Conservation (phyloP, 2,797 vertebrate genomes). For the Halcyon smyrnensis region DNA sequence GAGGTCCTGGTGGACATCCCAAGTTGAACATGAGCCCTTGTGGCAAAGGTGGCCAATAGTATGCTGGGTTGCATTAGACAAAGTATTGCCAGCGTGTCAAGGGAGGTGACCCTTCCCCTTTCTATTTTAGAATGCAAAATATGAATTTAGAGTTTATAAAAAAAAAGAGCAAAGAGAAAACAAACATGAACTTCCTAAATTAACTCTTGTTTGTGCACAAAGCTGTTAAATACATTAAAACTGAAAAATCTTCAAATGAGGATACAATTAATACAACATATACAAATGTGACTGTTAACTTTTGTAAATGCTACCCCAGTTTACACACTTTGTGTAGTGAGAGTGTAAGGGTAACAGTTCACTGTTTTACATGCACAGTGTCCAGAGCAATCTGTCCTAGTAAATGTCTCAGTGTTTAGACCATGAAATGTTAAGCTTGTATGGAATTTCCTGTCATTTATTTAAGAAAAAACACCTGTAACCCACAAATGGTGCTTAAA, state of each 20-base stretch:
- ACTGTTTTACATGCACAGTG: neutral
- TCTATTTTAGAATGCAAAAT: neutral
- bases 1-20: neutral
- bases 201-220: neutral
- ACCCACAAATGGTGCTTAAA: neutral
- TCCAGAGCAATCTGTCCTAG: neutral
- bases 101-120: neutral
- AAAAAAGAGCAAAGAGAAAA: neutral
- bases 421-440: neutral
- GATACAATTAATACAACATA: neutral
- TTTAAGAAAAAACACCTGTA: neutral
- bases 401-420: neutral
- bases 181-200: neutral
- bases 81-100: neutral
- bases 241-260: neutral
- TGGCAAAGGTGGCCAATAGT: accelerated
- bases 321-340: neutral
- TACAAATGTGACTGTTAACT: neutral
- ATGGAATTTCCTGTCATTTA: slow-evolving; percentile 35
- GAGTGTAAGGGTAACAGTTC: neutral
- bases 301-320: too few relatives aligned
- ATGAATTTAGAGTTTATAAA: neutral
- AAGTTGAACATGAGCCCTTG: neutral
- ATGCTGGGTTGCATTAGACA: neutral
- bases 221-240: neutral